These are phyloP conservation scores for Malurus elegans DNA, from an alignment of 2,113 vertebrate genomes.

Conservation along the genomic window DNA sequence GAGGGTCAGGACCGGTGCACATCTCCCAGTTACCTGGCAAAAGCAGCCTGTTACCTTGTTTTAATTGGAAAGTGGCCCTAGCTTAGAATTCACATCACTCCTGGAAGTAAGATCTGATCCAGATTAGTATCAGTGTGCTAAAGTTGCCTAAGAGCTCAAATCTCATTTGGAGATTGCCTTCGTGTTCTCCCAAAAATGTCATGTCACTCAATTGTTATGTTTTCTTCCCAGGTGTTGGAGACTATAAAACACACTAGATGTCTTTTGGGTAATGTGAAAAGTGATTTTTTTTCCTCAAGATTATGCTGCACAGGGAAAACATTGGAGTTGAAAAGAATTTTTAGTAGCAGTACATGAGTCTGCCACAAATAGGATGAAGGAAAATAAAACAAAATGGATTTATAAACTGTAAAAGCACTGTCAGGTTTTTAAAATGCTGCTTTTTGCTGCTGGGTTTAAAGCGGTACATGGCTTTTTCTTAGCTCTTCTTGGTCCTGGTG, in stretches of 20 bases:
- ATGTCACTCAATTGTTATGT: slow-evolving; percentile 41
- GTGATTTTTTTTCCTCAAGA: background rate
- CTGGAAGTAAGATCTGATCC: slow-evolving; percentile 31
- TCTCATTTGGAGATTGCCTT: slow-evolving; percentile 65
- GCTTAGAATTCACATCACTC: slow-evolving; percentile 13
- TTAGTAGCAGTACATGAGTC: slow-evolving; percentile 51
- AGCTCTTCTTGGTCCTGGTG: background rate
- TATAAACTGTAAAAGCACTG: background rate
- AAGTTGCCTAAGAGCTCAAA: slow-evolving; percentile 60
- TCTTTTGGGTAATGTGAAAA: slow-evolving; percentile 56
- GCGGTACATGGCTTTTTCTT: background rate
- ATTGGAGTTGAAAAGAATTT: slow-evolving; percentile 59
- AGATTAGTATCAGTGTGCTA: slow-evolving; percentile 31
- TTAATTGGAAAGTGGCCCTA: slow-evolving; percentile 7
- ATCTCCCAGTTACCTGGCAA: background rate
- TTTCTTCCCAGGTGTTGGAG: slow-evolving; percentile 46
- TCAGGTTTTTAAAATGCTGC: slow-evolving; percentile 29
- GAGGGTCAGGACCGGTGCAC: background rate
- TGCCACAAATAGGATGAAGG: slow-evolving; percentile 54
- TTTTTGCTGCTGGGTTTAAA: background rate
- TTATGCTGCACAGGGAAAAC: slow-evolving; percentile 44
- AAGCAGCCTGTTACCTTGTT: background rate
- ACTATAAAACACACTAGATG: slow-evolving; percentile 51
- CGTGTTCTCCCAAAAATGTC: slow-evolving; percentile 60
- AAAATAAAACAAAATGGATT: slow-evolving; percentile 65